Conservation (phyloP, 2,888 invertebrate genomes). For the Oxyteleia sp. region DNA sequence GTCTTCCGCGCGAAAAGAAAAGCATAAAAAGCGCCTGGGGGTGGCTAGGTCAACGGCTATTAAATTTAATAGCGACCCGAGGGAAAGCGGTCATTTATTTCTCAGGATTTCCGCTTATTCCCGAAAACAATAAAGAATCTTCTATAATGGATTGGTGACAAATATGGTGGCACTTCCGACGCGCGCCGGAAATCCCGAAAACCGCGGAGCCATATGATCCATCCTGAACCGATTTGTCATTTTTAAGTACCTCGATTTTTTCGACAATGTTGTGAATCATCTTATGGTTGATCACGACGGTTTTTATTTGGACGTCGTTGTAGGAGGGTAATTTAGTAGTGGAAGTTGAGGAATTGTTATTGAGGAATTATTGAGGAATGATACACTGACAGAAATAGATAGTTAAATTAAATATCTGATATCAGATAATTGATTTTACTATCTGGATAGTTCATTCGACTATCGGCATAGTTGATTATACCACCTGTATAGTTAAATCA, state of each 20-base stretch:
- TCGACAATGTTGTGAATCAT: conserved; percentile 1
- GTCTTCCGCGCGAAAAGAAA: conserved; percentile 53
- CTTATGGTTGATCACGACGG: background rate
- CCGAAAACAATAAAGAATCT: conserved; percentile 79
- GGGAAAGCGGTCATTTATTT: conserved; percentile 69
- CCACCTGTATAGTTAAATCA: too few species aligned
- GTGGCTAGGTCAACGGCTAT: conserved; percentile 76
- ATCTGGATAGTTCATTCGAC: too few species aligned
- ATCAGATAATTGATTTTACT: too few species aligned
- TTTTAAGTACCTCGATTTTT: conserved; percentile 33
- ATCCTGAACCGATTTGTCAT: conserved; percentile 41
- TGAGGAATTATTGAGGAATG: too few species aligned
- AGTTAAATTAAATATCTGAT: too few species aligned
- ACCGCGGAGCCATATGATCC: conserved; percentile 64
- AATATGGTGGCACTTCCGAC: conserved; percentile 85
- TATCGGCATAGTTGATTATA: too few species aligned
- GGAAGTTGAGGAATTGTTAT: too few species aligned
- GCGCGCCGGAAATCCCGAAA: conserved; percentile 81
- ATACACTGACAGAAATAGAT: too few species aligned
- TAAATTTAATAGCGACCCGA: conserved; percentile 83
- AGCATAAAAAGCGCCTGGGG: conserved; percentile 67
- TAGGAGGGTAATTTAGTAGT: too few species aligned
- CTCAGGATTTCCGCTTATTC: conserved; percentile 55
- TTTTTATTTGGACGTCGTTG: too few species aligned
- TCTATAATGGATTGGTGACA: conserved; percentile 82